Evolutionary conservation across 2,113 vertebrate species (phyloP).

Genomic region (Platycercus adscitus): DNA sequence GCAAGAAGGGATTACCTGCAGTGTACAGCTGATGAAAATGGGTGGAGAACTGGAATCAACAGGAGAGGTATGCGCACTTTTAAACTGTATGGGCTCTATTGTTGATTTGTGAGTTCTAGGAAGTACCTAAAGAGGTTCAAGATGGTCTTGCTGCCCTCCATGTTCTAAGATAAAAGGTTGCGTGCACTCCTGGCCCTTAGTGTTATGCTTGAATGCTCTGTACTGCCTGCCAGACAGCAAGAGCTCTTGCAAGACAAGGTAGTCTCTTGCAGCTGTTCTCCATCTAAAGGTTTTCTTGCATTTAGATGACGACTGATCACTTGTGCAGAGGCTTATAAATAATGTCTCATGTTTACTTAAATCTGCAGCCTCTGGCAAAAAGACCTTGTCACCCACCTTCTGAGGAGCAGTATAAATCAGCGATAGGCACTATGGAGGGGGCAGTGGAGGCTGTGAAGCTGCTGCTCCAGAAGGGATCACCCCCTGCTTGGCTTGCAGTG

Average conservation of each 20-base stretch:
- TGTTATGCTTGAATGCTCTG: neutral
- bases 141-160: neutral
- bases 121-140: neutral
- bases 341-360: neutral
- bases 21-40: constrained; percentile 44
- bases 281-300: neutral
- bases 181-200: fast-evolving
- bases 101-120: neutral
- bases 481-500: constrained; percentile 81
- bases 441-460: constrained; percentile 80
- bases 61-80: constrained; percentile 74
- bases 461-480: constrained; percentile 57
- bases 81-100: neutral
- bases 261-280: neutral
- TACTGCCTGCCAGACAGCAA: neutral
- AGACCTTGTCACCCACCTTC: constrained; percentile 73
- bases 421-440: constrained; percentile 76
- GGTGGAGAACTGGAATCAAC: neutral
- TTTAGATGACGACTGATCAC: neutral
- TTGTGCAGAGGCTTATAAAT: neutral
- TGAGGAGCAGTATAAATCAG: constrained; percentile 81
- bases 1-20: constrained; percentile 71
- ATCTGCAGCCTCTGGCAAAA: constrained; percentile 83
- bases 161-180: neutral
- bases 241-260: neutral